These are phyloP conservation scores for Camponotus pennsylvanicus DNA, from an alignment of 1,140 invertebrate genomes.

Conservation along the genomic window DNA sequence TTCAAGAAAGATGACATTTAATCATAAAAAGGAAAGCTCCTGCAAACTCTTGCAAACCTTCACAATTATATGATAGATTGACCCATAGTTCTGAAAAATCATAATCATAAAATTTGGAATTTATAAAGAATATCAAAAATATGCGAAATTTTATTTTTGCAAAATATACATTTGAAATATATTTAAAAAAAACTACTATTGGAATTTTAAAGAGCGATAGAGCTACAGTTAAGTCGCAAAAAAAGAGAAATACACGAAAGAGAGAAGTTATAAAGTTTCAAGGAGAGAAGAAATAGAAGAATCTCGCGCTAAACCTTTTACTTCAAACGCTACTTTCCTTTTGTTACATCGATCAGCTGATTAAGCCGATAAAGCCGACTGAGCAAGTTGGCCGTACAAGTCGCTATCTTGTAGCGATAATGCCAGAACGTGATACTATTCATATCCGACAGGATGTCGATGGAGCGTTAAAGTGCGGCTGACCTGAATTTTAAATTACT, in stretches of 20 bases:
- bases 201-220: too few species aligned
- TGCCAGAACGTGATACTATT: conserved; percentile 9
- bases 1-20: too few species aligned
- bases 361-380: not conserved
- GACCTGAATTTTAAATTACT: conserved; percentile 40
- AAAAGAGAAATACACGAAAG: not conserved
- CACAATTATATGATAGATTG: too few species aligned
- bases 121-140: not conserved
- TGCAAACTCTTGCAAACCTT: too few species aligned
- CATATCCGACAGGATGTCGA: not conserved
- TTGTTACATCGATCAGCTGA: not conserved
- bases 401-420: not conserved
- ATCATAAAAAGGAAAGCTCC: too few species aligned
- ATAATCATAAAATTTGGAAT: not conserved
- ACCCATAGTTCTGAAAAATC: not conserved
- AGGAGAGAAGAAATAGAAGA: not conserved
- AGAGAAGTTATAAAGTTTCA: not conserved
- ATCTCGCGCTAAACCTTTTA: not conserved
- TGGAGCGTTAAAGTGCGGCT: not conserved
- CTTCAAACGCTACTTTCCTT: not conserved
- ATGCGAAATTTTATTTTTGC: not conserved
- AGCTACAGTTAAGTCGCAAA: not conserved
- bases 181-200: not conserved
- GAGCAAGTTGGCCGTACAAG: not conserved
- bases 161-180: not conserved